Base-by-base conservation (phyloP, 2,797 vertebrate genomes). In the Glossophaga mutica region DNA sequence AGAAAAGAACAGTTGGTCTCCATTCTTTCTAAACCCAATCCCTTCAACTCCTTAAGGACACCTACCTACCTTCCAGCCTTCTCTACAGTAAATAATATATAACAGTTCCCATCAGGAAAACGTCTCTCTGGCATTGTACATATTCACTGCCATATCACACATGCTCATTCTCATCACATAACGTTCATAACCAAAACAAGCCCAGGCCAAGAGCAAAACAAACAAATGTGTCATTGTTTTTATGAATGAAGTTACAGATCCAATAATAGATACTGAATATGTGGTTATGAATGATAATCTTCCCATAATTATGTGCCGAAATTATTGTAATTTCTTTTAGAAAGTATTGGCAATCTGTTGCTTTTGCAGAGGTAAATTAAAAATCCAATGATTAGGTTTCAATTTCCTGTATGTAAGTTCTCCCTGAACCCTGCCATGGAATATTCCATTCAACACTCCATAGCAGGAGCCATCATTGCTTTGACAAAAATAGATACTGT, bases 401-500 rank as follows among this genome's bases (percentile, higher is more conserved):
- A 90, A 32, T 96, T 97, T 96, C n/a, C 46, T 96, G 79, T 81
- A 62, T 71, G 12, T 39, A 93, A 57, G 62, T 86, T 88, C 82
- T 85, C 59, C 84, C 97, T 68, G 19, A 83, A 62, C 65, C 10
- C 19, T 34, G 37, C 93, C 89, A 57, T 68, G 82, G 98, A 94
- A 93, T 97, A 92, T 92, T 86, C 97, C 97, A 87, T 70, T 97
- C 83, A 82, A 94, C 96, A 97, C 94, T 94, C 94, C 90, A 83
- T 52, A 95, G 97, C 96, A 87, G 96, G 96, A 97, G 92, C 95
- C 95, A 85, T 96, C 97, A 98, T 96, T 78, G 96, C 97, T 96
- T 82, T 81, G 85, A 98, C 97, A 98, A 98, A 98, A 98, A 98
- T 98, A 98, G 97, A 96, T 97, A 97, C 93, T 94, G 97, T 96